A percentile compares a stretch with the other conserved stretches of the same genome.
Conservation (phyloP, 2,113 vertebrate species). For the Microcebus murinus region DNA sequence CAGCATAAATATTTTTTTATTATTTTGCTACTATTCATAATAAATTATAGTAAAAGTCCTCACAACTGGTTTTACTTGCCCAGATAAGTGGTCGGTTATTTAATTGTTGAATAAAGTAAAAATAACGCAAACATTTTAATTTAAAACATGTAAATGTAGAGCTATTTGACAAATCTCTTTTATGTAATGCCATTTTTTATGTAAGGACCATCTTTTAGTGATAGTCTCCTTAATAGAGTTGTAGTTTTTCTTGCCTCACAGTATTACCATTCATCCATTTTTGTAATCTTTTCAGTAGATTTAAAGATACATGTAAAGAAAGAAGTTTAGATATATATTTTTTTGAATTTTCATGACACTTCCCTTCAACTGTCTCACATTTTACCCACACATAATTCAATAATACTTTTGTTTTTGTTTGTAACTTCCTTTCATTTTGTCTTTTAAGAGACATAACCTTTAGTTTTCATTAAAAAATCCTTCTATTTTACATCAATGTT, state of each 20-base stretch:
- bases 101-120: background rate
- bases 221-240: background rate
- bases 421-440: background rate
- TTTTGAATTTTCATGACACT: background rate
- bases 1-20: background rate
- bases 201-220: background rate
- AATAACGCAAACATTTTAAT: background rate
- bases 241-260: background rate
- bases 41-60: background rate
- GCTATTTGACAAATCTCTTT: background rate
- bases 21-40: background rate
- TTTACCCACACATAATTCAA: background rate
- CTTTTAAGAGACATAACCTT: background rate
- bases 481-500: background rate
- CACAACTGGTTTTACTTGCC: background rate
- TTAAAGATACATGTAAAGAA: background rate
- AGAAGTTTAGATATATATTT: background rate
- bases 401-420: background rate
- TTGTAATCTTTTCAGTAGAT: background rate
- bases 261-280: background rate
- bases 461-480: background rate
- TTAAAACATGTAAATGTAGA: slow-evolving; percentile 37
- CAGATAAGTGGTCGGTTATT: background rate
- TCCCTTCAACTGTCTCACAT: background rate
- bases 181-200: background rate